A percentile compares a stretch with the other conserved stretches of the same genome.
phyloP scores from a whole-genome alignment of 2,113 vertebrate genomes.

The Stictonetta naevosa region DNA sequence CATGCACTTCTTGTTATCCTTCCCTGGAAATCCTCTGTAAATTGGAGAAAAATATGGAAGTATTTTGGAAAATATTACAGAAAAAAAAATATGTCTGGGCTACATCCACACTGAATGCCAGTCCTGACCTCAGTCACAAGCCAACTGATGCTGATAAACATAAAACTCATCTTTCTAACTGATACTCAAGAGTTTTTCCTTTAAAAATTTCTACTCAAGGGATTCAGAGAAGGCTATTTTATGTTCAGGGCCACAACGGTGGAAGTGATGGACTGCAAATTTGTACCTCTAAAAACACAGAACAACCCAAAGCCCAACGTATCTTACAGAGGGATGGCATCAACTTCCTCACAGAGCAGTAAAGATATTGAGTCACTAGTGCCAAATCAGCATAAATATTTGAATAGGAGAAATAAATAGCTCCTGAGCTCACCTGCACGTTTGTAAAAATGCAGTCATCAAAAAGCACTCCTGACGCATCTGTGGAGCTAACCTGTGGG shows the following conservation, averaged over 20 bases:
- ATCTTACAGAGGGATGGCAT: background rate
- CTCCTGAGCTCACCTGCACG: background rate
- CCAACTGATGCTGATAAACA: background rate
- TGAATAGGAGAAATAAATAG: conserved; percentile 12
- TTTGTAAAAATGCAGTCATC: background rate
- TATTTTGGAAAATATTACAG: background rate
- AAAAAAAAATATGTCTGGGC: background rate
- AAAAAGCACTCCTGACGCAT: background rate
- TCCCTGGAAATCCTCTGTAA: background rate
- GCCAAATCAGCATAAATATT: background rate
- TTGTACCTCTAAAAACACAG: background rate
- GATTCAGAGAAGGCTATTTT: background rate
- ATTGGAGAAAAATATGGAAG: background rate
- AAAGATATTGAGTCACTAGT: background rate
- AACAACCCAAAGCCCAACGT: background rate
- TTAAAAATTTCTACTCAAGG: background rate
- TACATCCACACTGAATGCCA: background rate
- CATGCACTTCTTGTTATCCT: background rate
- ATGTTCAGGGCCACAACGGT: background rate
- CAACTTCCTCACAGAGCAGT: background rate
- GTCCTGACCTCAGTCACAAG: background rate
- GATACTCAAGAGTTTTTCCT: background rate
- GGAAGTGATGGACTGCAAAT: background rate
- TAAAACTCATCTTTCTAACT: background rate
- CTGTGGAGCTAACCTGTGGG: background rate